Evolutionary conservation across 2,113 vertebrate genomes (phyloP).

Genomic region (Takifugu flavidus): DNA sequence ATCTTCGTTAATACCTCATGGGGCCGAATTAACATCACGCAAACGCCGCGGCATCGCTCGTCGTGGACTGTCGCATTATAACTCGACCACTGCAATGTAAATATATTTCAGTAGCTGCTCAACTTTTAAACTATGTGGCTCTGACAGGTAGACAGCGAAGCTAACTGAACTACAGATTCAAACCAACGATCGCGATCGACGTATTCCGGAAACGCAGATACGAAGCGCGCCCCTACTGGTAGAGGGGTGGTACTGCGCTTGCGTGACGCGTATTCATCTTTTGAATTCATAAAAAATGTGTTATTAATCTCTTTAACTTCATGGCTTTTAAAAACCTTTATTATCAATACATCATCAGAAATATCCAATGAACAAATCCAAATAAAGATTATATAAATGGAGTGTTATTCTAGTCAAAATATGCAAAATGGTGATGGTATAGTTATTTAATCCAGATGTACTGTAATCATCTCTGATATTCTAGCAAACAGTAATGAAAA

Average conservation of each 20-base stretch:
- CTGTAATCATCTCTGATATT: constrained; percentile 14
- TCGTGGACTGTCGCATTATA: neutral
- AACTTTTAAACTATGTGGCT: constrained; percentile 1
- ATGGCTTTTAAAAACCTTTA: too few relatives aligned
- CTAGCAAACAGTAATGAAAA: constrained; percentile 25
- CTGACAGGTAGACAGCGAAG: neutral
- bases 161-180: constrained; percentile 47
- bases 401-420: constrained; percentile 30
- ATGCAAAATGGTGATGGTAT: constrained; percentile 28
- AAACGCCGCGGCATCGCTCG: constrained; percentile 32
- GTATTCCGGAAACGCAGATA: constrained; percentile 41
- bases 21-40: constrained; percentile 29
- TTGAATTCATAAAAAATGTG: too few relatives aligned
- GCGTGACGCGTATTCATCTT: too few relatives aligned
- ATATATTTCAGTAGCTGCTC: neutral
- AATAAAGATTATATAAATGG: constrained; percentile 14
- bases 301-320: too few relatives aligned
- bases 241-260: accelerated
- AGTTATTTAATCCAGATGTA: constrained; percentile 34
- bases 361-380: neutral
- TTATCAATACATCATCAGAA: neutral
- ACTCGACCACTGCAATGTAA: neutral
- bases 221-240: constrained; percentile 27
- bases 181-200: constrained; percentile 26
- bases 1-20: constrained; percentile 34